Conservation (phyloP, 2,888 invertebrate genomes). For the Willowsia nigromaculata region DNA sequence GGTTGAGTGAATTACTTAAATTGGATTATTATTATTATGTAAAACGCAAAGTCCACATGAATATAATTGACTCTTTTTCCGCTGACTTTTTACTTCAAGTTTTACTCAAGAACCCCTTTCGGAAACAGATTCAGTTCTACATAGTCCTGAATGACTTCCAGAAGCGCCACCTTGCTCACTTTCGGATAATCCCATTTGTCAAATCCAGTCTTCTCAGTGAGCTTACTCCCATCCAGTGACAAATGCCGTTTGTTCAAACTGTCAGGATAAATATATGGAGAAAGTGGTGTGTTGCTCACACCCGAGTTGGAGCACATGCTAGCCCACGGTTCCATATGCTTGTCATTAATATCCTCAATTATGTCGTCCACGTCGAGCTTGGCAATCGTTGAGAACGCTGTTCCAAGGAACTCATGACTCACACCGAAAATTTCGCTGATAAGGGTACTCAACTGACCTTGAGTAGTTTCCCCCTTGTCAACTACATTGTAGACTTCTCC, state of each 20-base stretch:
- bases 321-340: conserved; percentile 95
- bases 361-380: conserved; percentile 89
- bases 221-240: conserved; percentile 86
- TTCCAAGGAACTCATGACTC: conserved; percentile 92
- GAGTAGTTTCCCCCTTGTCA: conserved; percentile 90
- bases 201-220: conserved; percentile 84
- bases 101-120: conserved; percentile 80
- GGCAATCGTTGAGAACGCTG: conserved; percentile 89
- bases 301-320: conserved; percentile 88
- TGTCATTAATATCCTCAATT: conserved; percentile 95
- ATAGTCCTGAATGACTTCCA: conserved; percentile 90
- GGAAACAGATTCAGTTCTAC: conserved; percentile 91
- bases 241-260: conserved; percentile 90
- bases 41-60: neutral
- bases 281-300: conserved; percentile 91
- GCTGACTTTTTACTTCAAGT: neutral
- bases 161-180: conserved; percentile 84
- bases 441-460: conserved; percentile 90
- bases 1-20: neutral
- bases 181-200: conserved; percentile 83
- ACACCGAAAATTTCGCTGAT: conserved; percentile 91
- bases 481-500: conserved; percentile 88
- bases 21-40: too few species aligned
- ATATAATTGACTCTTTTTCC: neutral
- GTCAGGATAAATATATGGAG: conserved; percentile 92